phyloP scores from a whole-genome alignment of 2,888 invertebrate species.

The Arge pagana region DNA sequence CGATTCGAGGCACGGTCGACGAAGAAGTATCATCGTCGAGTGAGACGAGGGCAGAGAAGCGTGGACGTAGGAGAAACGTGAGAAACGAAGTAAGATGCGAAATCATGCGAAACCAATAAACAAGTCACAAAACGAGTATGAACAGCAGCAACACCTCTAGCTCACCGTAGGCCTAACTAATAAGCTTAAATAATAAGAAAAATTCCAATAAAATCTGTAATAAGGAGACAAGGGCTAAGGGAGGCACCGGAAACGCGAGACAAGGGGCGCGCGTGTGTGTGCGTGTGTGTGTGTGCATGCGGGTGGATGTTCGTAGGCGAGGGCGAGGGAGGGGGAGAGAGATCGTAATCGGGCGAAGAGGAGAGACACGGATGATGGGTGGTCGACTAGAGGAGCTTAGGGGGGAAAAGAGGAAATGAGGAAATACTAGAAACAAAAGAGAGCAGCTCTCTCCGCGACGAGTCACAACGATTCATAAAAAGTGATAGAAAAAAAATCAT shows the following conservation, averaged over 20 bases:
- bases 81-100: neutral
- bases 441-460: constrained; percentile 34
- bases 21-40: neutral
- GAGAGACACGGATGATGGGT: constrained; percentile 1
- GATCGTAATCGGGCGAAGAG: constrained; percentile 15
- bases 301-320: too few species aligned
- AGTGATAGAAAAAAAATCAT: constrained; percentile 13
- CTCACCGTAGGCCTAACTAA: constrained; percentile 57
- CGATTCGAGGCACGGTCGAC: too few species aligned
- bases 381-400: too few species aligned
- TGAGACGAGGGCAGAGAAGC: neutral
- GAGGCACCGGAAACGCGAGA: too few species aligned
- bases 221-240: too few species aligned
- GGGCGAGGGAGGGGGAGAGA: constrained; percentile 24
- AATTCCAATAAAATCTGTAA: constrained; percentile 54
- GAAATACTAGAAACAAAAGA: constrained; percentile 26
- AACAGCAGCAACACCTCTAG: constrained; percentile 43
- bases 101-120: neutral
- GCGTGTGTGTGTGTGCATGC: too few species aligned
- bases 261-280: too few species aligned
- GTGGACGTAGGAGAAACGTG: constrained; percentile 1
- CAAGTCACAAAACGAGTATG: neutral
- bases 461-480: constrained; percentile 44
- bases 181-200: constrained; percentile 36
- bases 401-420: constrained; percentile 24